Percentiles rank a stretch among this genome's conserved stretches.
Conservation (phyloP, 2,888 invertebrate species). For the Calliopum simillimum region DNA sequence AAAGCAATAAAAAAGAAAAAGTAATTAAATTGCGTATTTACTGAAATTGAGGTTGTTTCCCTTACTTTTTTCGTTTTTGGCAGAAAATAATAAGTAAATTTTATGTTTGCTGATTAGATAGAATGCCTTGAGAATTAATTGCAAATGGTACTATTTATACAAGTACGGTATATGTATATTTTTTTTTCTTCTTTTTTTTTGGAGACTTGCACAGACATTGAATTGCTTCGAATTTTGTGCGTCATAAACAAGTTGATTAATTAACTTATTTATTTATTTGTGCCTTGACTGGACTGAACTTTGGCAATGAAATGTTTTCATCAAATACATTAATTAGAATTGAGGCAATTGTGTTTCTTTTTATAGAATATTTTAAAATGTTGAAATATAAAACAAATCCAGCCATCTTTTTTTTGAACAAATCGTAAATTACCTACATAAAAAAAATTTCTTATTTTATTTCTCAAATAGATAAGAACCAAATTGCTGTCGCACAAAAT, state of each 20-base stretch:
- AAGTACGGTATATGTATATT: no score
- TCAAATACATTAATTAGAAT: background rate
- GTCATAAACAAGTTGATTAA: background rate
- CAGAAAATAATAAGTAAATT: no score
- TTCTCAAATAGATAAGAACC: conserved; percentile 64
- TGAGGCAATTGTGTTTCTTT: background rate
- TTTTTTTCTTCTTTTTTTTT: no score
- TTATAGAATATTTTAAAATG: background rate
- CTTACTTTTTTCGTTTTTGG: no score
- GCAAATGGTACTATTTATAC: no score
- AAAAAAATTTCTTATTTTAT: conserved; percentile 32
- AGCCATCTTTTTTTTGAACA: background rate
- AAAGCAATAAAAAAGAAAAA: no score
- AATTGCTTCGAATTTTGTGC: background rate
- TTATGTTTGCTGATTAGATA: no score
- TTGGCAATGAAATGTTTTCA: background rate
- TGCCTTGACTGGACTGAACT: conserved; percentile 4
- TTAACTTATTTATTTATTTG: background rate
- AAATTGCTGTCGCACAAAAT: conserved; percentile 63
- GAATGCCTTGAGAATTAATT: no score
- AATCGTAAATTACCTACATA: conserved; percentile 18
- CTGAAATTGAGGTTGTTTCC: no score
- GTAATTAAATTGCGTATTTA: no score
- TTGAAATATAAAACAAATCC: background rate
- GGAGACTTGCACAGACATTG: no score